Percentiles rank a stretch among this genome's conserved stretches.
phyloP scores from a whole-genome alignment of 2,797 vertebrate species.

The Betta splendens region DNA sequence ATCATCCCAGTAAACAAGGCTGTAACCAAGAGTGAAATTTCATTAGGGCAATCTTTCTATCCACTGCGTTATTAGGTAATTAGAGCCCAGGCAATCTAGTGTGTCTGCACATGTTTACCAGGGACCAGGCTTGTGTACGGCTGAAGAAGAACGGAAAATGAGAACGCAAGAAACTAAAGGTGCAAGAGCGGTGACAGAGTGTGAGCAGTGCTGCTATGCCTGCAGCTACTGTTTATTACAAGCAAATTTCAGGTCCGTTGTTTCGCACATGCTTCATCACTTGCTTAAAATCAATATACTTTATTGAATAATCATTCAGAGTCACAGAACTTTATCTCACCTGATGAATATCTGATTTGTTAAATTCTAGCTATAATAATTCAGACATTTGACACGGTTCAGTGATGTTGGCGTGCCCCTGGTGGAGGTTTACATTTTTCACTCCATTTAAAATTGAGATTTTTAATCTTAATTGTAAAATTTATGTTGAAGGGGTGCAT shows the following conservation, averaged over 20 bases:
- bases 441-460: too few species aligned
- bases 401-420: too few species aligned
- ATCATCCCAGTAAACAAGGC: constrained; percentile 40
- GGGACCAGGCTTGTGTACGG: constrained; percentile 1
- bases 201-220: neutral
- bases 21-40: constrained; percentile 41
- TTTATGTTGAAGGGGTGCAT: too few species aligned
- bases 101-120: constrained; percentile 1
- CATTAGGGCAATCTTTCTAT: constrained; percentile 24
- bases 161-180: neutral
- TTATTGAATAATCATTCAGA: constrained; percentile 13
- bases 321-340: neutral
- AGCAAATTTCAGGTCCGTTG: neutral
- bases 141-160: neutral
- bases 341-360: too few species aligned
- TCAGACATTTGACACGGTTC: too few species aligned
- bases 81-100: constrained; percentile 1
- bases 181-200: neutral
- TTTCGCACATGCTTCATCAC: neutral
- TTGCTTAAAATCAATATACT: constrained; percentile 12
- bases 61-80: constrained; percentile 28
- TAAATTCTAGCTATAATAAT: too few species aligned
- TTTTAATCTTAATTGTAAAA: too few species aligned
- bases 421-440: too few species aligned
- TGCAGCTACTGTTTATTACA: constrained; percentile 4